These are phyloP conservation scores for Papilio aristodemus DNA, from an alignment of 1,140 invertebrate genomes.

Conservation along the genomic window DNA sequence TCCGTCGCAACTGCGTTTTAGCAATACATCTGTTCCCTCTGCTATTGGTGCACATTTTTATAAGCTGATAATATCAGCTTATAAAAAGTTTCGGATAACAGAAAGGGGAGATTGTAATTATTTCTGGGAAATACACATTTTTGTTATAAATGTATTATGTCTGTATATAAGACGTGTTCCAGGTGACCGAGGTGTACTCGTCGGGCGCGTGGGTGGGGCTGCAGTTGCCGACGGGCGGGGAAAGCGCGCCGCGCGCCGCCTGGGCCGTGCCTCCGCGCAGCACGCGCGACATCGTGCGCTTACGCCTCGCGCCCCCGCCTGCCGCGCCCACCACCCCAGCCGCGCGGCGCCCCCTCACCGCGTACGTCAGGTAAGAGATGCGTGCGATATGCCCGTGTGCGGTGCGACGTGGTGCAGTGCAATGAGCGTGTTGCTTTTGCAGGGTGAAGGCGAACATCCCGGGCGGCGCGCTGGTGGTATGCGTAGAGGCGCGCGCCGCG, in stretches of 20 bases:
- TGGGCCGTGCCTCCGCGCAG: slow-evolving; percentile 96
- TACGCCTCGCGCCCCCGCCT: slow-evolving; percentile 85
- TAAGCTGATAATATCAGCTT: no score
- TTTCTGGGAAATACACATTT: no score
- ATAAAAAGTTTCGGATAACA: no score
- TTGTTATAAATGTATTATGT: no score
- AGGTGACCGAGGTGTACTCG: slow-evolving; percentile 94
- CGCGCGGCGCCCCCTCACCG: slow-evolving; percentile 60
- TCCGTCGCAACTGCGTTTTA: no score
- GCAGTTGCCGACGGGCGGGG: slow-evolving; percentile 85
- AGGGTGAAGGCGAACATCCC: slow-evolving; percentile 59
- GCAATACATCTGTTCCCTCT: no score
- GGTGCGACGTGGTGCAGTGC: slow-evolving; percentile 61
- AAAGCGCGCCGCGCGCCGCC: slow-evolving; percentile 85
- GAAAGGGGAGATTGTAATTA: no score
- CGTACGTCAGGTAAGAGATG: slow-evolving; percentile 57
- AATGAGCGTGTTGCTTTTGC: slow-evolving; percentile 34
- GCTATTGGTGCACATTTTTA: no score
- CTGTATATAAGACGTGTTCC: slow-evolving; percentile 34
- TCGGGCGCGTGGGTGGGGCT: slow-evolving; percentile 95
- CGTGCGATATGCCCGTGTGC: neutral
- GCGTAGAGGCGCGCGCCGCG: slow-evolving; percentile 62
- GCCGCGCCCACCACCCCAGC: slow-evolving; percentile 32
- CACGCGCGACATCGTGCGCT: slow-evolving; percentile 93
- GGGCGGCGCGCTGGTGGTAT: slow-evolving; percentile 66